Evolutionary conservation across 2,888 invertebrate species (phyloP).

Genomic region (Nomada fucata): DNA sequence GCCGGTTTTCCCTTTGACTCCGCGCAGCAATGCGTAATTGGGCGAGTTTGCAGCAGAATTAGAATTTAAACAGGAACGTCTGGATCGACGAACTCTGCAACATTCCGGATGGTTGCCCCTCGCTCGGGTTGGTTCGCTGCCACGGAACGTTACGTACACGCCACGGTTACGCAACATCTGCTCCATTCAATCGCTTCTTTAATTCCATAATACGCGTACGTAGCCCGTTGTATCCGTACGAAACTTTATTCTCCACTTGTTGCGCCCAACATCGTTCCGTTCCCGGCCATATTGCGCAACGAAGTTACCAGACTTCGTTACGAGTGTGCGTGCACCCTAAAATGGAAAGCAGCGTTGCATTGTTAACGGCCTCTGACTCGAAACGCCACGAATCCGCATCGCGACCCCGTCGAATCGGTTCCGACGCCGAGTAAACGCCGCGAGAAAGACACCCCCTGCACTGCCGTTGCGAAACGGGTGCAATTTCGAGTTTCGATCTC

Average conservation of each 20-base stretch:
- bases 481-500: neutral
- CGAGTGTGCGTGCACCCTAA: conserved; percentile 26
- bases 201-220: conserved; percentile 19
- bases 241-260: conserved; percentile 61
- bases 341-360: conserved; percentile 15
- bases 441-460: neutral
- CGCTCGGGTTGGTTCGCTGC: neutral
- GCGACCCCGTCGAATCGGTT: neutral
- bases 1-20: neutral
- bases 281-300: conserved; percentile 43
- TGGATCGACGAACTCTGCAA: neutral
- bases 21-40: neutral
- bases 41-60: neutral
- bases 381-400: conserved; percentile 22
- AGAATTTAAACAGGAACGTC: no score
- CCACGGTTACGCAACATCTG: conserved; percentile 11
- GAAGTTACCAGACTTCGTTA: conserved; percentile 53
- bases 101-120: neutral
- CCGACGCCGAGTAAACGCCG: neutral
- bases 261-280: conserved; percentile 46
- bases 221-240: conserved; percentile 30
- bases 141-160: conserved; percentile 1
- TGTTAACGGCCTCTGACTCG: conserved; percentile 4
- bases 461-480: neutral
- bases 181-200: conserved; percentile 39